A percentile compares a stretch with the other conserved stretches of the same genome.
Conservation (phyloP, 2,888 invertebrate species). For the Bibio marci region DNA sequence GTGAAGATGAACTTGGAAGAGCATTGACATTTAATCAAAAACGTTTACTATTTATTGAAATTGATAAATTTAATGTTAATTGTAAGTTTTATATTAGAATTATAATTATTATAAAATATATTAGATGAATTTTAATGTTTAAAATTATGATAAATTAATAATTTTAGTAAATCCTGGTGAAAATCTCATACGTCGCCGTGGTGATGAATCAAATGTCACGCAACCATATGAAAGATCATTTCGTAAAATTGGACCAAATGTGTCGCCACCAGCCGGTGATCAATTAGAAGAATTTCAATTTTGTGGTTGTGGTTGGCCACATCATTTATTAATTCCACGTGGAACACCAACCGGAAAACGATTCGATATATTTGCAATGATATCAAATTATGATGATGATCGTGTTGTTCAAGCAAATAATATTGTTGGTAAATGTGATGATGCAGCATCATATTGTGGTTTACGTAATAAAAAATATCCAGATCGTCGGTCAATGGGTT, state of each 20-base stretch:
- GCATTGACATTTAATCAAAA: conserved; percentile 45
- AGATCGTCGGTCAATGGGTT: conserved; percentile 47
- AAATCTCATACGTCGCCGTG: conserved; percentile 47
- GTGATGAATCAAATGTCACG: conserved; percentile 58
- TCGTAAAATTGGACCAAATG: conserved; percentile 41
- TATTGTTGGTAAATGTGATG: conserved; percentile 30
- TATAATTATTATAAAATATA: neutral
- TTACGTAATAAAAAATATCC: conserved; percentile 48
- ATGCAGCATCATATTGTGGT: conserved; percentile 52
- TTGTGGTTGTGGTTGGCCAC: conserved; percentile 41
- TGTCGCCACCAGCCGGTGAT: conserved; percentile 27
- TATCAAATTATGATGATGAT: conserved; percentile 54
- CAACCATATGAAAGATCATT: conserved; percentile 70
- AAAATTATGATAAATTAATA: neutral
- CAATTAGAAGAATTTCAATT: conserved; percentile 18
- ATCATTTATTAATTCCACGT: conserved; percentile 61
- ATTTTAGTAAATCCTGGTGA: conserved; percentile 47
- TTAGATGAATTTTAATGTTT: neutral
- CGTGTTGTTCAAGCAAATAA: conserved; percentile 1
- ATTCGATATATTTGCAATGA: conserved; percentile 58
- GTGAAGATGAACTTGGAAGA: conserved; percentile 47
- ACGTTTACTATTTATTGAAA: conserved; percentile 49
- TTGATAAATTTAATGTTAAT: conserved; percentile 51
- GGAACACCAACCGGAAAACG: conserved; percentile 46
- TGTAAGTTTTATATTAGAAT: conserved; percentile 31